These are phyloP conservation scores for Caranx ignobilis DNA, from an alignment of 2,113 vertebrate species.

Conservation along the genomic window DNA sequence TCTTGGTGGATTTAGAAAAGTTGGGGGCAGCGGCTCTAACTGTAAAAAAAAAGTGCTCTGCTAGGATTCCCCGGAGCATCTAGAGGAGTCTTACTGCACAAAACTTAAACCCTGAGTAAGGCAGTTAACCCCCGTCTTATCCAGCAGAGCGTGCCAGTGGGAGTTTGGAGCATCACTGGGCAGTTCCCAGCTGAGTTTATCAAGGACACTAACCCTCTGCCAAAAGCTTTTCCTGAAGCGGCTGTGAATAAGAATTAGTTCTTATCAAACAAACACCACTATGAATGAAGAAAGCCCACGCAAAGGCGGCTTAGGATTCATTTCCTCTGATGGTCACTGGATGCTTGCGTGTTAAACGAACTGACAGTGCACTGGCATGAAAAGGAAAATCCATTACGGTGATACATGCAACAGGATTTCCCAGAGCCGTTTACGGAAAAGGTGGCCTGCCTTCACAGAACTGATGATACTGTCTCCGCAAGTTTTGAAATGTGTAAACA, in stretches of 20 bases:
- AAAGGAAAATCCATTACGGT: conserved; percentile 29
- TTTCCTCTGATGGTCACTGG: conserved; percentile 20
- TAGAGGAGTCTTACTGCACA: not conserved
- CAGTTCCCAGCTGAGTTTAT: conserved; percentile 12
- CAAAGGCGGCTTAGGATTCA: not conserved
- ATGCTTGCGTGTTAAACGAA: conserved; percentile 22
- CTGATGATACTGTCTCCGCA: not conserved
- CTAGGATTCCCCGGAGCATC: not conserved
- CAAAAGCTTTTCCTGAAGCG: conserved; percentile 22
- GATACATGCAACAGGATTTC: not conserved
- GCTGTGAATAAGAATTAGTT: conserved; percentile 14
- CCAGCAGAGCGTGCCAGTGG: not conserved
- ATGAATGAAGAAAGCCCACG: not conserved
- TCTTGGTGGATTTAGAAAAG: conserved; percentile 16
- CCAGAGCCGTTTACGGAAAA: not conserved
- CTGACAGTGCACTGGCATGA: conserved; percentile 10
- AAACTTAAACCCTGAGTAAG: conserved; percentile 16
- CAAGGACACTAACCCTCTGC: conserved; percentile 1
- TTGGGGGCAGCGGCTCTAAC: not conserved
- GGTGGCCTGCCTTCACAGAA: not conserved
- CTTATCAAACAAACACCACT: conserved; percentile 12
- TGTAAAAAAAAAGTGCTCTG: not conserved
- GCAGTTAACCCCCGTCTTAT: not conserved
- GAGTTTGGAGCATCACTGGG: not conserved
- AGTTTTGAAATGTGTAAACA: not conserved